Evolutionary conservation across 2,113 vertebrate genomes (phyloP), one percentile per base, ranked within the genome.

Genomic region (Ivindomyrus marchei): DNA sequence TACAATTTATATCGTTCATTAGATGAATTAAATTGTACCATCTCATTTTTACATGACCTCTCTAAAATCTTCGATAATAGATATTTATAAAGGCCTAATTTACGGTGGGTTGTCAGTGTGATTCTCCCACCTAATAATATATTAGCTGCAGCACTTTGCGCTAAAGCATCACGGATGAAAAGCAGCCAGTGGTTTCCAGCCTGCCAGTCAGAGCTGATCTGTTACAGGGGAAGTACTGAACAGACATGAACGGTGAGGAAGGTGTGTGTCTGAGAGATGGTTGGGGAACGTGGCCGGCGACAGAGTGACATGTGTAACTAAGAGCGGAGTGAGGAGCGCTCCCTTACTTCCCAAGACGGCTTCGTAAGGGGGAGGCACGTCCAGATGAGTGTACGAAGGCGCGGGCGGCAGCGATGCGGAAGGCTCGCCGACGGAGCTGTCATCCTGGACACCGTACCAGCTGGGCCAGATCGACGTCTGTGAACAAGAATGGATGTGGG

Each of bases 361-460:
- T 90, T 97, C 96, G 52, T 97, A 97, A 10, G 97, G 97, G 52
- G 97, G 97, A 62, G 97, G 97, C 94, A 96, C 95, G 92, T 97
- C 97, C 89, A 96, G 92, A 19, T 96, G 95, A 90, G 96, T 96
- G 92, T 96, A 95, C 70, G 96, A 96, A 1, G 95, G 93, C 19
- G 95, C 94, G 17, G 95, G 95, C n/a, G 96, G 95, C 88, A 96
- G 92, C 2, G 95, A 91, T 45, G 95, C 91, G 24, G 97, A 94
- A 4, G 96, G 95, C 91, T 97, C 96, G 1, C 96, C 97, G 49
- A 95, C 93, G 0, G 96, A 96, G 88, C 94, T 92, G 56, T 97
- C 96, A 21, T 97, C 97, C 92, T 96, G 96, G 53, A 95, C 95
- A 3, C 95, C 94, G 3, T 97, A 96, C 96, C 96, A 97, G 86